phyloP scores from a whole-genome alignment of 37 sponge, comb jelly and placozoan species.

The Oscarella lobularis region DNA sequence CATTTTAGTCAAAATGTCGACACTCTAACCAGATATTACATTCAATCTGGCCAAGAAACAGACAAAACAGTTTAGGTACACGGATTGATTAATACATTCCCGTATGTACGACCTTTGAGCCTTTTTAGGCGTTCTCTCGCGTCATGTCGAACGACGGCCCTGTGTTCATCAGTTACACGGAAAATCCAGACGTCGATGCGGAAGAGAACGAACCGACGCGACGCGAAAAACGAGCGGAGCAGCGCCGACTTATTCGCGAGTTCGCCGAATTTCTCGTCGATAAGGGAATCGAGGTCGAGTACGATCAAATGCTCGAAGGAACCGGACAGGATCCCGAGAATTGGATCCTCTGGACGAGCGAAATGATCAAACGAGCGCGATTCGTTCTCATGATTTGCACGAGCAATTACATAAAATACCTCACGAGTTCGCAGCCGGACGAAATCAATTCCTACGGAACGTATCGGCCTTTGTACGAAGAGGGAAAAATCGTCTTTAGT shows the following conservation, averaged over 20 bases:
- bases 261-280: not conserved
- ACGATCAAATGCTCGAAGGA: not conserved
- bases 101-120: too few relatives aligned
- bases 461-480: not conserved
- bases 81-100: too few relatives aligned
- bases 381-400: not conserved
- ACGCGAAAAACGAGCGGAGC: not conserved
- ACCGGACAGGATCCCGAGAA: not conserved
- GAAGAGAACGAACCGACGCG: not conserved
- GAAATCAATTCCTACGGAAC: not conserved
- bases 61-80: conserved; percentile 28
- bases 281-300: not conserved
- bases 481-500: not conserved
- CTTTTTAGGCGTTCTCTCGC: too few relatives aligned
- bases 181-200: not conserved
- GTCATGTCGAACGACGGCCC: too few relatives aligned
- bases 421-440: not conserved
- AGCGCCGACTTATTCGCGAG: not conserved
- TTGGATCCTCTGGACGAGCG: not conserved
- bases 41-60: conserved; percentile 33
- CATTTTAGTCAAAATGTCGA: conserved; percentile 27
- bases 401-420: not conserved
- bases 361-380: not conserved
- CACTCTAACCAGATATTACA: conserved; percentile 49
- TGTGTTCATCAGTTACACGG: not conserved